Evolutionary conservation across 2,888 invertebrate species (phyloP), one percentile per base, ranked within the genome.

Genomic region (Conistra vaccinii): DNA sequence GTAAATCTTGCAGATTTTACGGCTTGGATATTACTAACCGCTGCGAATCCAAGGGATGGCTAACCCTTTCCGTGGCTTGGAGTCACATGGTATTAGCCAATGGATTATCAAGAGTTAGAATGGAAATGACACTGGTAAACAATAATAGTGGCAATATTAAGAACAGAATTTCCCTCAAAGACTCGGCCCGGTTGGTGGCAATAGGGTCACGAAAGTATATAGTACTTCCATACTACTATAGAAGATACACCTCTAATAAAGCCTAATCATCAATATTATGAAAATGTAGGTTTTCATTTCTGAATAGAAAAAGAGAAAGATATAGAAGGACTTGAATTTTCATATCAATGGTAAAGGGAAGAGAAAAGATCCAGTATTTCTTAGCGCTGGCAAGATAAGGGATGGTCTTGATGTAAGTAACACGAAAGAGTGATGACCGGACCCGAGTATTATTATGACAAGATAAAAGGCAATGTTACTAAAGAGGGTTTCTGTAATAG

Each of bases 401-500:
- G 7, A 39, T 58, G 66, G 53, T 29, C 12, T 32, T 45, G 17
- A 69, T 39, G 61, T 81, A 51, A 14, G 35, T 58, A 48, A 63
- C 26, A 32, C 2, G 62, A 55, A 70, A 67, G 20, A 74, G 23
- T 73, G 58, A 70, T 80, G 69, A 1, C 12, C 14, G 35, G 12
- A 61, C 57, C 68, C 60, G 32, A 67, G 61, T 66, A 69, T 69
- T 70, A 48, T 55, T 70, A 70, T 51, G 39, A 45, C 2, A 53
- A 63, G 76, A 76, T 81, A 67, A 70, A 62, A 58, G n/a, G 12
- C 17, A 23, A 1, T 66, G 0, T 57, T 48, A 42, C 17, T 1
- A 20, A 53, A 62, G 39, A 67, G 9, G n/a, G 45, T 70, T 69
- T 58, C 26, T 65, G 39, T 32, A 20, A 53, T 29, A 60, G 2